phyloP scores from a whole-genome alignment of 2,888 invertebrate species.

The Imbricaverruca yamaguchii region DNA sequence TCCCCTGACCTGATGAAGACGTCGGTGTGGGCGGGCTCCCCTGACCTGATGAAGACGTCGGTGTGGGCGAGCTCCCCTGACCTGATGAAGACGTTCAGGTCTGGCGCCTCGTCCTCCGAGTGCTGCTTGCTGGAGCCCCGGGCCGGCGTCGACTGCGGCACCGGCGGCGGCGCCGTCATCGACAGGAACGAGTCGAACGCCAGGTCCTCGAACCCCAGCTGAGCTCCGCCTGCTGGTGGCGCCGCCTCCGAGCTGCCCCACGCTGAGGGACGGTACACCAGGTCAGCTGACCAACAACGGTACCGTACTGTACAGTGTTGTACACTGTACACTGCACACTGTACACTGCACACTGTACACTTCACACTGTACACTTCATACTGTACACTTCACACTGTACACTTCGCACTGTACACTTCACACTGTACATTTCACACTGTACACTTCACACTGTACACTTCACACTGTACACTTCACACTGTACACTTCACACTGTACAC shows the following conservation, averaged over 20 bases:
- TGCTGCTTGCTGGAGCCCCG: constrained; percentile 41
- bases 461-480: no score
- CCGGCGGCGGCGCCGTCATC: constrained; percentile 63
- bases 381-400: no score
- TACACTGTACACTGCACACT: no score
- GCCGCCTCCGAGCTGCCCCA: constrained; percentile 44
- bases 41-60: constrained; percentile 33
- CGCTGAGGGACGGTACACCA: constrained; percentile 36
- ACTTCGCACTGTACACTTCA: no score
- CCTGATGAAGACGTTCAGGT: constrained; percentile 38
- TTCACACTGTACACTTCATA: no score
- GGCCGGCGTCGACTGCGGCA: constrained; percentile 59
- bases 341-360: no score
- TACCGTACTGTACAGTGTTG: no score
- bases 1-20: constrained; percentile 37
- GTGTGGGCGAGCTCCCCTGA: constrained; percentile 23
- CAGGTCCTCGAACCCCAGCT: constrained; percentile 26
- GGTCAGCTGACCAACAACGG: no score
- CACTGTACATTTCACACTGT: no score
- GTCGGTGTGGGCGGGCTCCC: constrained; percentile 9
- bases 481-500: no score
- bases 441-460: no score
- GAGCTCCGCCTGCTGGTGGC: constrained; percentile 23
- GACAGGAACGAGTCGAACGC: constrained; percentile 54
- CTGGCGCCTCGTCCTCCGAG: constrained; percentile 36